Conservation (phyloP, 1,140 invertebrate genomes). For the Habropoda laboriosa region DNA sequence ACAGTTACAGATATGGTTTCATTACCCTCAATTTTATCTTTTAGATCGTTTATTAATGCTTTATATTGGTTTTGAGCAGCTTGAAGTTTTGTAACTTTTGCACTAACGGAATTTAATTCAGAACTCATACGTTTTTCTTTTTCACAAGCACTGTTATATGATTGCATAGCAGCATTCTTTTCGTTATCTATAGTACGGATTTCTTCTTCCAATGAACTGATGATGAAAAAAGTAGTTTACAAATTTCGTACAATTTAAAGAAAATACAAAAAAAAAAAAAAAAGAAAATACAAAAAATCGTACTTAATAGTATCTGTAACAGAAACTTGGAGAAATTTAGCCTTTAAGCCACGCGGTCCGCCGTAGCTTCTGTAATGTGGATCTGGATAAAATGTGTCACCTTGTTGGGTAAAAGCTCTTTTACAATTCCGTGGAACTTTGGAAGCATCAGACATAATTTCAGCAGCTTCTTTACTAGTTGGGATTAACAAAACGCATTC, state of each 20-base stretch:
- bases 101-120: slow-evolving; percentile 62
- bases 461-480: slow-evolving; percentile 84
- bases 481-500: slow-evolving; percentile 88
- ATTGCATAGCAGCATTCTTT: slow-evolving; percentile 22
- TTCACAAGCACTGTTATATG: slow-evolving; percentile 51
- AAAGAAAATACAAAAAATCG: slow-evolving; percentile 42
- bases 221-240: slow-evolving; percentile 2
- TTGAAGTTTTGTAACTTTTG: slow-evolving; percentile 54
- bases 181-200: slow-evolving; percentile 55
- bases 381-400: slow-evolving; percentile 84
- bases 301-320: slow-evolving; percentile 83
- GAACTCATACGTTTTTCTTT: slow-evolving; percentile 59
- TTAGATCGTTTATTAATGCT: slow-evolving; percentile 73
- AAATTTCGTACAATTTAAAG: neutral
- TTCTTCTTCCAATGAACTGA: slow-evolving; percentile 71
- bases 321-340: slow-evolving; percentile 85
- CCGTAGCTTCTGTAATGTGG: slow-evolving; percentile 87
- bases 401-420: slow-evolving; percentile 84
- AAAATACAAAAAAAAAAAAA: neutral
- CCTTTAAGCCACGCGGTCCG: slow-evolving; percentile 69
- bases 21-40: slow-evolving; percentile 74
- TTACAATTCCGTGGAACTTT: slow-evolving; percentile 86
- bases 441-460: slow-evolving; percentile 83
- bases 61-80: slow-evolving; percentile 62
- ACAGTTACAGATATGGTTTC: slow-evolving; percentile 63